Percentiles rank a stretch among this genome's conserved stretches.
Evolutionary conservation across 2,888 invertebrate genomes (phyloP).

Genomic region (Drosophila meridiana): DNA sequence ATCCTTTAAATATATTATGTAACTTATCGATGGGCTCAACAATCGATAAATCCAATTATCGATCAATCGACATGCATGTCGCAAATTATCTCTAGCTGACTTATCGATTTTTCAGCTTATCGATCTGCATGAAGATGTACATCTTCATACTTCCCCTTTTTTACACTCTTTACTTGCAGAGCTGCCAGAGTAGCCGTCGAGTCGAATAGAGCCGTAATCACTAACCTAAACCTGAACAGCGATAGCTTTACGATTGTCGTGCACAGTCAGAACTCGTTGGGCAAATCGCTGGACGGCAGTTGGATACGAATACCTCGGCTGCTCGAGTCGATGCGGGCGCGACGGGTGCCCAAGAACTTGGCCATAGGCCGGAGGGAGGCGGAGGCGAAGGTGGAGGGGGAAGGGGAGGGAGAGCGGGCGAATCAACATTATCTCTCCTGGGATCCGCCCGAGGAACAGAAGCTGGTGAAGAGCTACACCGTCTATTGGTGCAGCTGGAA

Average conservation of each 20-base stretch:
- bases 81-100: not conserved
- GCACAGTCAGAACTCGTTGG: slow-evolving; percentile 40
- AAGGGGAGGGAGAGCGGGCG: fast-evolving
- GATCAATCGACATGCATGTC: not conserved
- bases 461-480: slow-evolving; percentile 27
- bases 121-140: not conserved
- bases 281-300: slow-evolving; percentile 35
- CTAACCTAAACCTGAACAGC: not conserved
- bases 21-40: not conserved
- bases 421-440: not conserved
- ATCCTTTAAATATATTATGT: not conserved
- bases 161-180: slow-evolving; percentile 8
- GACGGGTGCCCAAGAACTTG: slow-evolving; percentile 4
- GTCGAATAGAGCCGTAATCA: slow-evolving; percentile 28
- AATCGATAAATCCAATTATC: not conserved
- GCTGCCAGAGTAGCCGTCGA: not conserved
- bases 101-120: not conserved
- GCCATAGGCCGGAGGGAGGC: not conserved
- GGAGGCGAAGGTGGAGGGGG: too few species aligned
- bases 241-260: slow-evolving; percentile 13
- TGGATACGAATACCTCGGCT: slow-evolving; percentile 21
- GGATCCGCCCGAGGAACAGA: slow-evolving; percentile 13
- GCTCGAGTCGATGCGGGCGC: not conserved
- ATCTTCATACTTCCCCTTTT: not conserved
- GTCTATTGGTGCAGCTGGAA: slow-evolving; percentile 38